A percentile compares a stretch with the other conserved stretches of the same genome.
Evolutionary conservation across 2,113 vertebrate genomes (phyloP).

Genomic region (Lophura nycthemera): DNA sequence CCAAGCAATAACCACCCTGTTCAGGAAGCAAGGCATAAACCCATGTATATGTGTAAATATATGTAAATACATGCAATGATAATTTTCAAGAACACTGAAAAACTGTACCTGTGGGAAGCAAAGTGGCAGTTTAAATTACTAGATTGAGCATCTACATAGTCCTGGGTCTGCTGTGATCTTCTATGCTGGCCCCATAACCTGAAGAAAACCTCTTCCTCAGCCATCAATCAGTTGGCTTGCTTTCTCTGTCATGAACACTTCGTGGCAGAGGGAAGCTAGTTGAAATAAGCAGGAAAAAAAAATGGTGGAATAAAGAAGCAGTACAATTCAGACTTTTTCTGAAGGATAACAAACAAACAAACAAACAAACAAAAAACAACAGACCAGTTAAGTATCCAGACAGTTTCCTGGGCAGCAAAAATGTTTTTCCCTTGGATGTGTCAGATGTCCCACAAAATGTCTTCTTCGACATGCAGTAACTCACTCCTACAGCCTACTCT

Average conservation of each 20-base stretch:
- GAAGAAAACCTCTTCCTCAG: not conserved
- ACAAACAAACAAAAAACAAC: not conserved
- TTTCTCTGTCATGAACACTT: not conserved
- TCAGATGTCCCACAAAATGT: not conserved
- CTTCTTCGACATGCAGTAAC: not conserved
- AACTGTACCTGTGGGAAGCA: not conserved
- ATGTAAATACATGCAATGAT: not conserved
- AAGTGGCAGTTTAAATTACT: not conserved
- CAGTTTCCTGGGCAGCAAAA: not conserved
- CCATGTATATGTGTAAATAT: not conserved
- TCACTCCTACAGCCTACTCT: not conserved
- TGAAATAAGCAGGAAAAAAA: not conserved
- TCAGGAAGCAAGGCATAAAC: not conserved
- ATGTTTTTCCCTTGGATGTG: not conserved
- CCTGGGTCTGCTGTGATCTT: not conserved
- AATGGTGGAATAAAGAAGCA: accelerated
- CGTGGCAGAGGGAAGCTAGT: accelerated
- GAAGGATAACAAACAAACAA: not conserved
- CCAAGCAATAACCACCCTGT: not conserved
- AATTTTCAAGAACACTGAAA: not conserved
- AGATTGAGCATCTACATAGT: not conserved
- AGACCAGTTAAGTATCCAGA: not conserved
- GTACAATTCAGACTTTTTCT: not conserved
- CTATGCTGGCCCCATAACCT: not conserved
- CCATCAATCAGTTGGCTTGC: not conserved